phyloP scores from a whole-genome alignment of 2,113 vertebrate species.

The Cairina moschata region DNA sequence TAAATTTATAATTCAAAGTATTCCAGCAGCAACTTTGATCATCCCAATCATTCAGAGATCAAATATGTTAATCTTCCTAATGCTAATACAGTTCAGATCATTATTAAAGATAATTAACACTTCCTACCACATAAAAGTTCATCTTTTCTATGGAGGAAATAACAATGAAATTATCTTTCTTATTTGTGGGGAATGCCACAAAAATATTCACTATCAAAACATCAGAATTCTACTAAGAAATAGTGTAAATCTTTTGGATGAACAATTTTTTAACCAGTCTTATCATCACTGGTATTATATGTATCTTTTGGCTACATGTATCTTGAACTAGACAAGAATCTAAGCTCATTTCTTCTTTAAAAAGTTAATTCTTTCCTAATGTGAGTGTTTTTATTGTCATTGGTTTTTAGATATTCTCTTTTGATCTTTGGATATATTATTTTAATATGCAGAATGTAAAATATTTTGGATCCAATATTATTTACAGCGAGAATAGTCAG shows the following conservation, averaged over 20 bases:
- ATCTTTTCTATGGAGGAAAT: background rate
- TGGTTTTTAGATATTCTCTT: background rate
- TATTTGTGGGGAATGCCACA: background rate
- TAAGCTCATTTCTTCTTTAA: background rate
- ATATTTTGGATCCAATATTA: slow-evolving; percentile 49
- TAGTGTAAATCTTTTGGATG: background rate
- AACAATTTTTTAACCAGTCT: background rate
- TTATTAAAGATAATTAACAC: background rate
- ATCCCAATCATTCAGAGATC: background rate
- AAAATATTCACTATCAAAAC: background rate
- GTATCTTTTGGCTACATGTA: background rate
- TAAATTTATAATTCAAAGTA: background rate
- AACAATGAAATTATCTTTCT: background rate
- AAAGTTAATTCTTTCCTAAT: slow-evolving; percentile 32
- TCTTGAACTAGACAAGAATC: background rate
- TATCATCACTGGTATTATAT: background rate
- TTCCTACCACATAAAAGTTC: background rate
- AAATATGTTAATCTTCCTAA: background rate
- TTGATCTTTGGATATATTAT: background rate
- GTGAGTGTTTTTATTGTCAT: background rate
- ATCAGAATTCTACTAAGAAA: background rate
- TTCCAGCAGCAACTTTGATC: background rate
- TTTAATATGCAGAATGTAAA: slow-evolving; percentile 46
- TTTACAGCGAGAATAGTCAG: slow-evolving; percentile 30
- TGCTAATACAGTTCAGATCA: background rate